phyloP scores from a whole-genome alignment of 2,113 vertebrate genomes.

The Mionectes macconnelli region DNA sequence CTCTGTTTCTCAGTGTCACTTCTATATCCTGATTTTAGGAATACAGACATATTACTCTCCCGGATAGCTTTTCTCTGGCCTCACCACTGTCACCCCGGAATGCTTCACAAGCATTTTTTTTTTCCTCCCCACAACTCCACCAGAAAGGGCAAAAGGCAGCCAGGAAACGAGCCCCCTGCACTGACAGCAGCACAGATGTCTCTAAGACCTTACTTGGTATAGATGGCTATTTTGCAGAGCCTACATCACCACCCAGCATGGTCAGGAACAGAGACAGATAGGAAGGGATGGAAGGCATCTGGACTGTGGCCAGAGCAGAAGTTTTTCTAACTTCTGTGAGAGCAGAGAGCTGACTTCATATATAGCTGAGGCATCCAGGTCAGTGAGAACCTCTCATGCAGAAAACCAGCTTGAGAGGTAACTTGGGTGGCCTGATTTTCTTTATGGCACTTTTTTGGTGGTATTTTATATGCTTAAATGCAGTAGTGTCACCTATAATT shows the following conservation, averaged over 20 bases:
- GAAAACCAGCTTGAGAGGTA: neutral
- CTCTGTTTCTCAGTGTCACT: neutral
- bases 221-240: neutral
- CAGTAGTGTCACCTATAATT: neutral
- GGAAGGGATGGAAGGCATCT: neutral
- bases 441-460: neutral
- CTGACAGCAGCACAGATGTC: neutral
- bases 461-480: neutral
- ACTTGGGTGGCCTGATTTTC: neutral
- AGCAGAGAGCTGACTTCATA: neutral
- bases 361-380: conserved; percentile 2
- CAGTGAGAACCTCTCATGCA: neutral
- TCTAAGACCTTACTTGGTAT: neutral
- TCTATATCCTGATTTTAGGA: neutral
- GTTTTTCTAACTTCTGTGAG: neutral
- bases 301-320: neutral
- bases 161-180: neutral
- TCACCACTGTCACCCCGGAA: neutral
- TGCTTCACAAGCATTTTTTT: neutral
- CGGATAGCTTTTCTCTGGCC: neutral
- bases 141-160: neutral
- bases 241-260: rapidly evolving
- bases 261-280: neutral
- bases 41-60: neutral
- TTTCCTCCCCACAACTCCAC: neutral